Conservation (phyloP, 2,113 vertebrate species). For the Dolichotis patagonum region DNA sequence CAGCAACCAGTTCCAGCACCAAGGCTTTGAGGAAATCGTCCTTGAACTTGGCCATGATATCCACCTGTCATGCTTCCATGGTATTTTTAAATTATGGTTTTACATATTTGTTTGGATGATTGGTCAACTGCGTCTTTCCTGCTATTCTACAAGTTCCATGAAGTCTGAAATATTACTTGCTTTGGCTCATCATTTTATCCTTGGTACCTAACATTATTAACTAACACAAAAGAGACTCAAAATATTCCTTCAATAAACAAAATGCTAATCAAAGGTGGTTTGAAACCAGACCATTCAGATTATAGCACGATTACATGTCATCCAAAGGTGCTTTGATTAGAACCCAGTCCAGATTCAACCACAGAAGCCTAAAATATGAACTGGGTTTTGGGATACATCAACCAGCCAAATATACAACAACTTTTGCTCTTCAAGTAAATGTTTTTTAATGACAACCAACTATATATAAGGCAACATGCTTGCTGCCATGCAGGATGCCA, state of each 20-base stretch:
- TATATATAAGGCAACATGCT: not conserved
- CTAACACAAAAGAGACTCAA: not conserved
- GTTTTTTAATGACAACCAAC: not conserved
- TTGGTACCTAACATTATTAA: not conserved
- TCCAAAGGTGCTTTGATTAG: not conserved
- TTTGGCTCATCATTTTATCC: slow-evolving; percentile 1
- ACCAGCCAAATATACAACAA: not conserved
- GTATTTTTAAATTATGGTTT: not conserved
- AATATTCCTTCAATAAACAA: not conserved
- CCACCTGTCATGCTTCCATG: not conserved
- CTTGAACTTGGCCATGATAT: not conserved
- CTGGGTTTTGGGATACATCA: not conserved
- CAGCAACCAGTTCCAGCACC: not conserved
- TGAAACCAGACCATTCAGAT: not conserved
- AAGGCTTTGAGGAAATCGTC: not conserved
- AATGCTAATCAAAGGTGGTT: not conserved
- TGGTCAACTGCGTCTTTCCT: not conserved
- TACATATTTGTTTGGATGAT: not conserved
- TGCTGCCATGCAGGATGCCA: not conserved
- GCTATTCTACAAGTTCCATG: not conserved
- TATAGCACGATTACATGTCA: not conserved
- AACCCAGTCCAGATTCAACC: not conserved
- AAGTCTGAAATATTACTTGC: not conserved
- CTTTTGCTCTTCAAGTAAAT: not conserved
- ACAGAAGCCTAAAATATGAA: not conserved